Base-by-base conservation (phyloP, 2,797 vertebrate genomes). In the Poecile montanus region DNA sequence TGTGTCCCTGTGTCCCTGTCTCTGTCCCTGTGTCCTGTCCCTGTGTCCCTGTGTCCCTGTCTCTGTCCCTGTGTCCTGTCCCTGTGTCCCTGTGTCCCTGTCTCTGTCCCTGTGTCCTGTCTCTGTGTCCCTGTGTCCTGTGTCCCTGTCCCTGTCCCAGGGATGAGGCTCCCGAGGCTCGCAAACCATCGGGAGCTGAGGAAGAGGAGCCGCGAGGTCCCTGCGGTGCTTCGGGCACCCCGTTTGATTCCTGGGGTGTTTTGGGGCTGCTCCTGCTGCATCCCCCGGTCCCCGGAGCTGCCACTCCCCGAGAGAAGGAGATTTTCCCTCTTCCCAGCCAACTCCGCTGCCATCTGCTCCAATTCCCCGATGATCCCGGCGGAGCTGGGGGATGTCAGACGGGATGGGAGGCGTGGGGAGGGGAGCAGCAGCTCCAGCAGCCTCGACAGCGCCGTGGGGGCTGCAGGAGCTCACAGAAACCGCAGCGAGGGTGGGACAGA, bases 281-380 rank as follows among this genome's bases (percentile, higher is more conserved):
- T 22, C 42, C 22, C 5, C 30, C 26, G 30, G 26, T 13, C 26
- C n/a, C 8, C 47, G 10, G 63, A 68, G 51, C 68, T 26, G 56
- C 9, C 50, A 3, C 38, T 30, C 62, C 44, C 60, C 1, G 32
- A 29, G 71, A 62, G 82, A 70, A 94, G 75, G 60, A 44, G 79
- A 19, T 73, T 89, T 71, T 42, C 81, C 81, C 67, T 76, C 36
- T 54, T 82, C 73, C 40, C 87, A 25, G 82, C 44, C 67, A 7
- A 2, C 65, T 60, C 84, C 23, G 63, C 89, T 19, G 71, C 93
- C 94, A 85, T 93, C 93, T 94, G 96, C 93, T 95, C 65, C 76
- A 20, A 2, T 34, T 89, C 65, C 73, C 76, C 47, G 16, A 25
- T 74, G 68, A 18, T 29, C 57, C 20, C 68, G 8, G 93, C 85